Percentiles rank a stretch among this genome's conserved stretches.
Evolutionary conservation across 2,888 invertebrate genomes (phyloP).

Genomic region (Trypoxylon attenuatum): DNA sequence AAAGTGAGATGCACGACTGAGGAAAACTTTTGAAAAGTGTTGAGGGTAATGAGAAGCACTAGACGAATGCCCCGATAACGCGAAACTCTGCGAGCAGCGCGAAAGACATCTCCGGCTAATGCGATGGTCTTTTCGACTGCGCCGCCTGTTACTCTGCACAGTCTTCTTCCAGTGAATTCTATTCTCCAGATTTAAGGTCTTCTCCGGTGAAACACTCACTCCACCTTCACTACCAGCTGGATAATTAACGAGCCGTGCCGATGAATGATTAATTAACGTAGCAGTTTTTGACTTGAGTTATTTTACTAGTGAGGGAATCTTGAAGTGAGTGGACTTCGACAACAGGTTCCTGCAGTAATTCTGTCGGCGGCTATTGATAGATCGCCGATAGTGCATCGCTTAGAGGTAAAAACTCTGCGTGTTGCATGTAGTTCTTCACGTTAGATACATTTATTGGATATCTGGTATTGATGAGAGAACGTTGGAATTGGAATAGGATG

Average conservation of each 20-base stretch:
- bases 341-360: no score
- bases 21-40: constrained; percentile 61
- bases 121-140: constrained; percentile 40
- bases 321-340: no score
- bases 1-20: constrained; percentile 9
- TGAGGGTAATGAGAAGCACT: constrained; percentile 58
- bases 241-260: constrained; percentile 9
- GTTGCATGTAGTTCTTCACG: no score
- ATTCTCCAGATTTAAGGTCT: constrained; percentile 25
- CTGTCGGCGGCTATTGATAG: no score
- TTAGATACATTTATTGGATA: no score
- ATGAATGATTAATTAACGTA: constrained; percentile 19
- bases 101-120: constrained; percentile 44
- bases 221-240: constrained; percentile 9
- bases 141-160: background rate
- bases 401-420: no score
- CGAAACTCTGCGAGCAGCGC: constrained; percentile 40
- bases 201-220: constrained; percentile 22
- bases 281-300: no score
- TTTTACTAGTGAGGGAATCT: no score
- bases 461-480: no score
- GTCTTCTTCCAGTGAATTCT: constrained; percentile 32
- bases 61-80: constrained; percentile 54
- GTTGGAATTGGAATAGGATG: no score
- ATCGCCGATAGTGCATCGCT: no score